Evolutionary conservation across 92 coral and sea anemone species (phyloP), one percentile per base, ranked within the genome.

Genomic region (Zoanthus gigantus): DNA sequence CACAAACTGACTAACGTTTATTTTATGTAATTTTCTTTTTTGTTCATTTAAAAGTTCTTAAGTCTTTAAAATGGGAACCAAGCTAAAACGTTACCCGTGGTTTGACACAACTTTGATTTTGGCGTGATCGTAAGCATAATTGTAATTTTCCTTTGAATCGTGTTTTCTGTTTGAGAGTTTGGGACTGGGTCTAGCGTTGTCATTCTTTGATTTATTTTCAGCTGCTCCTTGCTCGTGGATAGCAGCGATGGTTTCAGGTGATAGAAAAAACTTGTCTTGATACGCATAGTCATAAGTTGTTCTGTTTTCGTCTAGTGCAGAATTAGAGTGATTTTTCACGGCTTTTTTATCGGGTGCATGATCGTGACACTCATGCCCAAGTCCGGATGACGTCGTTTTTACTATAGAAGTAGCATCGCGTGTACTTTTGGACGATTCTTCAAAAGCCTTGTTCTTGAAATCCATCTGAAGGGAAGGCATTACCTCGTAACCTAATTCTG

Each of bases 281-380:
- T 79, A 79, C 0, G 71, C 72, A 34, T 79, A 79, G 72, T 79
- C 84, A 23, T 79, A 79, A 34, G 69, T 63, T 63, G 29, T n/a
- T 7, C 16, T n/a, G 13, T 47, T 42, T 9, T 13, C 52, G n/a
- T 31, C 76, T 31, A 29, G 16, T 72, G 54, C 28, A 3, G 12
- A 15, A 73, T 15, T 73, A 7, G 34, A 7, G 31, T 74, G 53
- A 45, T 28, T 52, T 45, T 6, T 17, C 69, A 63, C 29, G 69
- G 31, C 69, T 8, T 17, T 63, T 63, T 63, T 63, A 28, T 63
- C 17, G 9, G 29, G n/a, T 8, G 28, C 17, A 54, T 3, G 14
- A 54, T 54, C 13, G 23, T 60, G 18, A 7, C 56, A 7, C 56
- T 50, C 12, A 4, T 50, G 10, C 8, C 52, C 0, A 4, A 8